A percentile compares a stretch with the other conserved stretches of the same genome.
Conservation (phyloP, 2,888 invertebrate genomes). For the Camponotus fellah region DNA sequence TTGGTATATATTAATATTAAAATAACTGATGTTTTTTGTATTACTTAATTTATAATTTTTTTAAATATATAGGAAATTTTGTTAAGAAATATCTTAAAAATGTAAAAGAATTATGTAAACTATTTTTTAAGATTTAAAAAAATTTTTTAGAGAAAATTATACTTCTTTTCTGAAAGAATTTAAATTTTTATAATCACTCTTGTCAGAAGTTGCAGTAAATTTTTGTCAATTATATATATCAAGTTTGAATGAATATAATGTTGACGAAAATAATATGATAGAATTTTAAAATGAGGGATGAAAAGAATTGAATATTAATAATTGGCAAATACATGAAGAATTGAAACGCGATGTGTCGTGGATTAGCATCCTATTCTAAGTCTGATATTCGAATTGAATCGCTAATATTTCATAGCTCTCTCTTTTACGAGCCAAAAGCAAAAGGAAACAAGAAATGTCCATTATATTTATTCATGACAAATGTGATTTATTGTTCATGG, state of each 20-base stretch:
- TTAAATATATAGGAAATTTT: not conserved
- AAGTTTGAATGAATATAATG: not conserved
- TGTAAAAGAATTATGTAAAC: no score
- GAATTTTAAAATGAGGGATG: not conserved
- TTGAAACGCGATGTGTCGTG: not conserved
- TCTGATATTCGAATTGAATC: not conserved
- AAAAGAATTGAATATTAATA: not conserved
- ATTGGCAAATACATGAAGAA: not conserved
- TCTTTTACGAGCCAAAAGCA: not conserved
- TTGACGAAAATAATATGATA: not conserved
- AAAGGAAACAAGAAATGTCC: not conserved
- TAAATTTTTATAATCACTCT: not conserved
- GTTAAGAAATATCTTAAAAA: not conserved
- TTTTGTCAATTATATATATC: not conserved
- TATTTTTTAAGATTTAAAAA: no score
- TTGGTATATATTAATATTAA: not conserved
- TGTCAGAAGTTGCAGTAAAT: not conserved
- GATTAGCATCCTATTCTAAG: conserved; percentile 21
- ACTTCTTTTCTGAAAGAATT: not conserved
- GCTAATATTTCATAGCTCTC: not conserved
- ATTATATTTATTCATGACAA: conserved; percentile 7
- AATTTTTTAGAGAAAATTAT: no score
- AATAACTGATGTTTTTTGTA: not conserved
- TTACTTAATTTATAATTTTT: no score
- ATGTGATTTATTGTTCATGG: not conserved